Conservation (phyloP, 2,888 invertebrate genomes). For the Catonia carolina region DNA sequence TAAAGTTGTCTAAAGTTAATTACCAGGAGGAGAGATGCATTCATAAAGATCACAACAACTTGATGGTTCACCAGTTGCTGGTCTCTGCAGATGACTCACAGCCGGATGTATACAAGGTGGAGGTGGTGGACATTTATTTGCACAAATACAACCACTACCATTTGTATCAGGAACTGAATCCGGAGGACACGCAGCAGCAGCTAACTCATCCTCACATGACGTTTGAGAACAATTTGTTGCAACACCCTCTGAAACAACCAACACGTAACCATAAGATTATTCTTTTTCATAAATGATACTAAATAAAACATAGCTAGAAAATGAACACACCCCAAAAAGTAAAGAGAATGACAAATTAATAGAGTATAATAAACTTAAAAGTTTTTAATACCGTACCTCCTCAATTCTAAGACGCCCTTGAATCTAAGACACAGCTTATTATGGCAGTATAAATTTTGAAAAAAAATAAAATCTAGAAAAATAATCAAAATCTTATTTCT, state of each 20-base stretch:
- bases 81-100: constrained; percentile 26
- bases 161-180: constrained; percentile 30
- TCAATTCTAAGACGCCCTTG: too few relatives aligned
- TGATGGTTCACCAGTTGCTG: constrained; percentile 37
- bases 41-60: constrained; percentile 40
- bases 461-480: too few relatives aligned
- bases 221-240: constrained; percentile 26
- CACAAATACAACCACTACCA: constrained; percentile 31
- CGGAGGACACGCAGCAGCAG: constrained; percentile 33
- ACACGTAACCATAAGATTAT: too few relatives aligned
- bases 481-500: too few relatives aligned
- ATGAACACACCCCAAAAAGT: too few relatives aligned
- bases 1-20: not conserved
- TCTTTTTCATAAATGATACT: too few relatives aligned
- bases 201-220: constrained; percentile 28
- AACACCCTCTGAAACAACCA: constrained; percentile 30
- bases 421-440: too few relatives aligned
- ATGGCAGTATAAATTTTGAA: too few relatives aligned
- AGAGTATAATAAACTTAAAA: too few relatives aligned
- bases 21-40: constrained; percentile 36
- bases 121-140: constrained; percentile 31
- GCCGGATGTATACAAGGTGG: constrained; percentile 31
- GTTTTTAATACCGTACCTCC: too few relatives aligned
- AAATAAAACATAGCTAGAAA: too few relatives aligned
- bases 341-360: too few relatives aligned